Evolutionary conservation across 2,113 vertebrate species (phyloP).

Genomic region (Rhagologus leucostigma): DNA sequence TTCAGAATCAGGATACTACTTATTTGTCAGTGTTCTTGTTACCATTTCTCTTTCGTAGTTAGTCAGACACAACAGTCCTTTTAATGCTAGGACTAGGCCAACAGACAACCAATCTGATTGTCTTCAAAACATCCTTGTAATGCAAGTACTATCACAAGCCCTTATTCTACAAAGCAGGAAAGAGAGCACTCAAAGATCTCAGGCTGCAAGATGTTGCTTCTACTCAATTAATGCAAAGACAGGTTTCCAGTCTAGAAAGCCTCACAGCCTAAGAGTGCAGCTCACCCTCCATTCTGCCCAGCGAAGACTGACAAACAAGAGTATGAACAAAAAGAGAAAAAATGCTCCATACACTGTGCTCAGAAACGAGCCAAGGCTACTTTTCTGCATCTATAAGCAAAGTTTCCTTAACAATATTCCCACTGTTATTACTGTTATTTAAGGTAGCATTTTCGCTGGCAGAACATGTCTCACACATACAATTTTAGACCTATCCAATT

Average conservation of each 20-base stretch:
- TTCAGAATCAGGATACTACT: background rate
- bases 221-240: rapidly evolving
- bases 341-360: background rate
- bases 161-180: background rate
- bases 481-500: background rate
- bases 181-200: background rate
- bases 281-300: background rate
- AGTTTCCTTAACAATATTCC: background rate
- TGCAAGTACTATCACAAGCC: background rate
- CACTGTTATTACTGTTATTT: background rate
- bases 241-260: background rate
- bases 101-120: background rate
- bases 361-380: background rate
- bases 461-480: background rate
- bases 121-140: background rate
- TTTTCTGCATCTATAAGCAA: background rate
- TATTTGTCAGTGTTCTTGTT: background rate
- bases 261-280: background rate
- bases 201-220: background rate
- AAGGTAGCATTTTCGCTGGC: background rate
- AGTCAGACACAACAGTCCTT: background rate
- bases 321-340: background rate
- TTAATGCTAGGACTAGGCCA: background rate
- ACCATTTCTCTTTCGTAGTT: background rate
- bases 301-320: background rate